Conservation (phyloP, 2,888 invertebrate species). For the Drosophila sordidapex region DNA sequence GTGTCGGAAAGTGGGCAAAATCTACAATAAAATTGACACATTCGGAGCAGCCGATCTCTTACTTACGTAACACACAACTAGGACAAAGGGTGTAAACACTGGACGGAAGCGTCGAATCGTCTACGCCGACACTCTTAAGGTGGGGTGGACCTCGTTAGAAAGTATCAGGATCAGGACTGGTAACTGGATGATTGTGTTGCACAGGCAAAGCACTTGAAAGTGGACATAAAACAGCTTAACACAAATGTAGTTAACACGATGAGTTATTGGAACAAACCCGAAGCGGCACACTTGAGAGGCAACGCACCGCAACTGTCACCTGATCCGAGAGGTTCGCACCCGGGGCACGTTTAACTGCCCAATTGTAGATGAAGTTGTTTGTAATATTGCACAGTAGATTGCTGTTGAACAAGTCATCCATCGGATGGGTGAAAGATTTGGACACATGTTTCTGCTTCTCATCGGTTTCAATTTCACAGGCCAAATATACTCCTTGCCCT, state of each 20-base stretch:
- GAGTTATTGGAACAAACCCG: conserved; percentile 77
- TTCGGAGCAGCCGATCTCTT: conserved; percentile 36
- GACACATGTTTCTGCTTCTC: conserved; percentile 73
- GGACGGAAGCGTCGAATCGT: conserved; percentile 84
- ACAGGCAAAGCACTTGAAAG: conserved; percentile 52
- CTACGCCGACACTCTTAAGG: conserved; percentile 71
- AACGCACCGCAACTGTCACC: conserved; percentile 78
- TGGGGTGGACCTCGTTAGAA: conserved; percentile 43
- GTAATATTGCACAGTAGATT: conserved; percentile 46
- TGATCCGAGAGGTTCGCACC: conserved; percentile 72
- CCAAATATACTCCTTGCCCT: conserved; percentile 20
- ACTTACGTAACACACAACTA: conserved; percentile 56
- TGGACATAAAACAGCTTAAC: conserved; percentile 68
- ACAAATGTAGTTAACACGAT: conserved; percentile 73
- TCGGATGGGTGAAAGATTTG: conserved; percentile 39
- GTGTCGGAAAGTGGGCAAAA: conserved; percentile 76
- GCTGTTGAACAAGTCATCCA: conserved; percentile 35
- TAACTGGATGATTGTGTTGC: conserved; percentile 66
- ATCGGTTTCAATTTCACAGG: conserved; percentile 62
- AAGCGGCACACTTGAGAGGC: conserved; percentile 76
- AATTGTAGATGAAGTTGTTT: conserved; percentile 51
- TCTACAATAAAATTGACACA: conserved; percentile 76
- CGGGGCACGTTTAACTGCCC: conserved; percentile 50
- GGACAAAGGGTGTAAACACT: conserved; percentile 65
- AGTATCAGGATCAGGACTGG: conserved; percentile 6